Evolutionary conservation across 2,888 invertebrate genomes (phyloP).

Genomic region (Tipula vernalis): DNA sequence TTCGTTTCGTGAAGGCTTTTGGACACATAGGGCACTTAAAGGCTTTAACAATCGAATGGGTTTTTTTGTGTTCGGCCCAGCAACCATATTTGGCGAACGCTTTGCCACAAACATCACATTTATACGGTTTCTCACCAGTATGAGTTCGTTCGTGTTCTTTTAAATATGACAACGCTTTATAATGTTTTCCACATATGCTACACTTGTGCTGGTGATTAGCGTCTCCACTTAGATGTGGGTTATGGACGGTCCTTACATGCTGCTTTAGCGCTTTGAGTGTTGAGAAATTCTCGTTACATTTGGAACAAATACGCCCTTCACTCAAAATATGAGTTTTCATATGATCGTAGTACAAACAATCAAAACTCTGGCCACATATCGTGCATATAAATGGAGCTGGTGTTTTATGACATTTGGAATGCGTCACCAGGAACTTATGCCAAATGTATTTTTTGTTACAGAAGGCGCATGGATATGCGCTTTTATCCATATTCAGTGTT

Average conservation of each 20-base stretch:
- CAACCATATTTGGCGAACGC: conserved; percentile 7
- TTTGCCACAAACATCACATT: neutral
- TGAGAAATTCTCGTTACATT: neutral
- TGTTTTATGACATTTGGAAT: neutral
- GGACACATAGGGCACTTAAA: conserved; percentile 6
- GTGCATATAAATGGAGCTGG: neutral
- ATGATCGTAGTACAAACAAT: neutral
- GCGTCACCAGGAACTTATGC: neutral
- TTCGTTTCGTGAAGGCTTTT: neutral
- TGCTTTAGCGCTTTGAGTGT: neutral
- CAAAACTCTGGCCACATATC: neutral
- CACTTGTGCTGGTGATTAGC: neutral
- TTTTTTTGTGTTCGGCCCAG: conserved; percentile 7
- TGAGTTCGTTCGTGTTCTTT: neutral
- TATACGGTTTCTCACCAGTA: neutral
- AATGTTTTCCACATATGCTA: conserved; percentile 6
- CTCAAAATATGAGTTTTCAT: neutral
- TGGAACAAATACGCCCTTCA: neutral
- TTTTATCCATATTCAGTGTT: neutral
- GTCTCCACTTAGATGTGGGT: neutral
- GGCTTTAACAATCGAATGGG: conserved; percentile 6
- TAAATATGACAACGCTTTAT: neutral
- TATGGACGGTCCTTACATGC: neutral
- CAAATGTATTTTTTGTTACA: conserved; percentile 6
- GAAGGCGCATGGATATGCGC: neutral